Evolutionary conservation across 1,140 invertebrate species (phyloP).

Genomic region (Brachionus manjavacas): DNA sequence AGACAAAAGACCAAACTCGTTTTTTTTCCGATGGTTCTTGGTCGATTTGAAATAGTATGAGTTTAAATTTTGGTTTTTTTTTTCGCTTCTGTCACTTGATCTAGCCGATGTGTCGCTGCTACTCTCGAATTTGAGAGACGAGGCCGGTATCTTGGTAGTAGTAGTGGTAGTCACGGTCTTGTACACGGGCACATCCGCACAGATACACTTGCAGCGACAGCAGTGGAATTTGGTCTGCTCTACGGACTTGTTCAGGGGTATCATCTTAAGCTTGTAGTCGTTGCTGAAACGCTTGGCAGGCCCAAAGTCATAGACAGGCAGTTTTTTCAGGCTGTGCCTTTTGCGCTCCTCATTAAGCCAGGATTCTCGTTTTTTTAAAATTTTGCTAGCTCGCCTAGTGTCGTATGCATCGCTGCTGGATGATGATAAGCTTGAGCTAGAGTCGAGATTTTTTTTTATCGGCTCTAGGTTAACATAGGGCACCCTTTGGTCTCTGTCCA

Average conservation of each 20-base stretch:
- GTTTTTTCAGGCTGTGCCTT: neutral
- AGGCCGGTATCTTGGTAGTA: neutral
- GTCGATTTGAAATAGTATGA: constrained; percentile 18
- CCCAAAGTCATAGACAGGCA: constrained; percentile 4
- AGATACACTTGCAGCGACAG: neutral
- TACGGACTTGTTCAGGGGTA: neutral
- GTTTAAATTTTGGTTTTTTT: neutral
- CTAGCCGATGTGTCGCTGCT: neutral
- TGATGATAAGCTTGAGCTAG: neutral
- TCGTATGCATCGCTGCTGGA: neutral
- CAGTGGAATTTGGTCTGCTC: neutral
- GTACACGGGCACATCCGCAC: neutral
- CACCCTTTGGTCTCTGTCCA: neutral
- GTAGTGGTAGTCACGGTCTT: neutral
- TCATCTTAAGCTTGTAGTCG: constrained; percentile 12
- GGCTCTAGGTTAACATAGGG: constrained; percentile 7
- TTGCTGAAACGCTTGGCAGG: neutral
- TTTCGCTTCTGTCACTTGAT: neutral
- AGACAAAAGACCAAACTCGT: neutral
- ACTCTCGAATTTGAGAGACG: neutral
- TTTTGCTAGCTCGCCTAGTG: neutral
- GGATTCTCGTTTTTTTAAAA: neutral
- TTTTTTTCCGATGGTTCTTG: constrained; percentile 19
- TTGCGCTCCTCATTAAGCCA: neutral
- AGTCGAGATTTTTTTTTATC: neutral